These are phyloP conservation scores for Amphiprion percula DNA, from an alignment of 2,113 vertebrate genomes.

Conservation along the genomic window DNA sequence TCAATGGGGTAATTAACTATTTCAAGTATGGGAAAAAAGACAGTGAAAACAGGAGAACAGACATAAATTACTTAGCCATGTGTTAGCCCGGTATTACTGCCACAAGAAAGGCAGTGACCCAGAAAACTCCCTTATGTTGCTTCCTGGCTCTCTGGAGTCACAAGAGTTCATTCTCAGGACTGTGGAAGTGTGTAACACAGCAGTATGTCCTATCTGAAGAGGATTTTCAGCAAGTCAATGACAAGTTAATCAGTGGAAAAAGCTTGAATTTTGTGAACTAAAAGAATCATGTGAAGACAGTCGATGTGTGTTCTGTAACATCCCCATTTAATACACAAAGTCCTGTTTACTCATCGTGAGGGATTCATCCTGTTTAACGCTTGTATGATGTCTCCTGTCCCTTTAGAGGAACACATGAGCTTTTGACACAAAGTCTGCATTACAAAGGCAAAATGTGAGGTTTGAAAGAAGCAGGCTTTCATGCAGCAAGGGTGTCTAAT, in stretches of 20 bases:
- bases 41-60: conserved; percentile 24
- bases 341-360: no score
- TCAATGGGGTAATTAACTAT: conserved; percentile 35
- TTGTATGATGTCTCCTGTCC: no score
- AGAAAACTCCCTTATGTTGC: conserved; percentile 23
- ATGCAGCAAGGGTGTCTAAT: no score
- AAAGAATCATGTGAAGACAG: no score
- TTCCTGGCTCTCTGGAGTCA: conserved; percentile 26
- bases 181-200: conserved; percentile 50
- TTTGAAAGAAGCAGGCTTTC: no score
- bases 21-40: conserved; percentile 34
- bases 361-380: no score
- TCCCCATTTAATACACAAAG: no score
- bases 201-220: conserved; percentile 7
- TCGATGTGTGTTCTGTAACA: no score
- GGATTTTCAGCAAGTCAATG: not conserved
- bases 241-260: not conserved
- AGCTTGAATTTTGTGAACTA: no score
- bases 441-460: no score
- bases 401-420: no score
- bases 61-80: conserved; percentile 57
- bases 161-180: conserved; percentile 27
- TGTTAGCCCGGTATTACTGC: conserved; percentile 31
- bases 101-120: conserved; percentile 37
- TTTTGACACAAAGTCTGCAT: no score